A percentile compares a stretch with the other conserved stretches of the same genome.
Evolutionary conservation across 2,113 vertebrate species (phyloP).

Genomic region (Antechinus stuartii): DNA sequence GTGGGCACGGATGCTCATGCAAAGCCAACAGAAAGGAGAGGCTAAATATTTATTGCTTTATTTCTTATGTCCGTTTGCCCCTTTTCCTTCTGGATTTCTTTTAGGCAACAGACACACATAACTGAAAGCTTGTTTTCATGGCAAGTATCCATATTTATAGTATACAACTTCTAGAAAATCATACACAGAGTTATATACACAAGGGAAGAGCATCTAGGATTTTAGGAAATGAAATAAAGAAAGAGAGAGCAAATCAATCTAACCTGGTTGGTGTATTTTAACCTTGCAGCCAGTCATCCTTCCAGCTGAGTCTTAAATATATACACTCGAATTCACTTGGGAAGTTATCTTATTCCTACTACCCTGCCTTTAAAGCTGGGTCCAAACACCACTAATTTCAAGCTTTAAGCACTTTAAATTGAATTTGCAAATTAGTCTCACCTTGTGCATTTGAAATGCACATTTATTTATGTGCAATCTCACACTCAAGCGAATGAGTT

Average conservation of each 20-base stretch:
- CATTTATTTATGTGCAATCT: constrained; percentile 63
- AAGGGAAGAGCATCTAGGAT: constrained; percentile 12
- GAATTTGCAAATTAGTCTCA: constrained; percentile 69
- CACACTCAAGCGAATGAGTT: constrained; percentile 57
- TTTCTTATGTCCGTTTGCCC: constrained; percentile 40
- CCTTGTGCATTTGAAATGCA: constrained; percentile 59
- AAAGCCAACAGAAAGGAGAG: constrained; percentile 34
- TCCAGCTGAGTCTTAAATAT: constrained; percentile 43
- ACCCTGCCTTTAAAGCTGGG: constrained; percentile 36
- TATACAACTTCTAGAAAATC: constrained; percentile 23
- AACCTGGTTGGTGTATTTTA: constrained; percentile 49
- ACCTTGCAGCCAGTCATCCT: neutral
- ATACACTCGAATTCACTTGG: constrained; percentile 53
- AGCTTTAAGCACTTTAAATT: constrained; percentile 63
- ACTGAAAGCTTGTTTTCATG: constrained; percentile 21
- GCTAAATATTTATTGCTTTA: constrained; percentile 31
- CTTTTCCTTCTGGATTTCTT: constrained; percentile 50
- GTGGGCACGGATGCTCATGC: constrained; percentile 26
- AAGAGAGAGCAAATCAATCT: neutral
- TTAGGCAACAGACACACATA: constrained; percentile 8
- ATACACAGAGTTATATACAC: neutral
- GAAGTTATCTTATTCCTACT: constrained; percentile 45
- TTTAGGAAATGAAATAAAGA: constrained; percentile 24
- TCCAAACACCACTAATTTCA: constrained; percentile 65
- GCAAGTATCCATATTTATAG: constrained; percentile 30